Percentiles rank a stretch among this genome's conserved stretches.
phyloP scores from a whole-genome alignment of 2,888 invertebrate species.

The Galerucella nymphaeae region DNA sequence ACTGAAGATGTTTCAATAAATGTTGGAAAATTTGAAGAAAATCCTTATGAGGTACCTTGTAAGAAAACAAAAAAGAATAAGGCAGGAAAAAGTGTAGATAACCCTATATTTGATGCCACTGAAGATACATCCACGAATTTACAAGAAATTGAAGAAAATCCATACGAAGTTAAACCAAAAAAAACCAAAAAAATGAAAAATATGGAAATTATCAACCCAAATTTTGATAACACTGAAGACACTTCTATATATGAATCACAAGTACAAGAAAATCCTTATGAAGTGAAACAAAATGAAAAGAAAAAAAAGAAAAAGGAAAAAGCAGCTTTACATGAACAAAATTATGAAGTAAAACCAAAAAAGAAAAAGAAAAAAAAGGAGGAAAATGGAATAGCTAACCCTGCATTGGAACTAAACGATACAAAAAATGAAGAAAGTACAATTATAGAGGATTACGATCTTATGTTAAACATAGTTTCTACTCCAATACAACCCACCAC shows the following conservation, averaged over 20 bases:
- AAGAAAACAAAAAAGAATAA: constrained; percentile 46
- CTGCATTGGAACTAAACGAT: constrained; percentile 47
- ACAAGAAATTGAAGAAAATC: neutral
- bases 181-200: neutral
- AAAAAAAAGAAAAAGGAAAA: constrained; percentile 35
- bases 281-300: constrained; percentile 22
- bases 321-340: constrained; percentile 45
- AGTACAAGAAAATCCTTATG: constrained; percentile 9
- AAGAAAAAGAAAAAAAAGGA: constrained; percentile 26
- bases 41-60: constrained; percentile 44
- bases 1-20: constrained; percentile 19
- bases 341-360: constrained; percentile 38
- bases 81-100: constrained; percentile 9
- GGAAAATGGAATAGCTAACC: constrained; percentile 42
- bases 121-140: constrained; percentile 1
- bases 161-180: neutral
- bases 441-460: constrained; percentile 43
- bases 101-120: neutral
- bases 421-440: constrained; percentile 29
- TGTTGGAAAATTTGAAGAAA: constrained; percentile 38
- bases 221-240: neutral
- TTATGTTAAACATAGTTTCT: constrained; percentile 53
- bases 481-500: constrained; percentile 45
- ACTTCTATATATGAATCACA: neutral
- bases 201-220: neutral